Evolutionary conservation across 2,888 invertebrate genomes (phyloP), one percentile per base, ranked within the genome.

Genomic region (Allacma fusca): DNA sequence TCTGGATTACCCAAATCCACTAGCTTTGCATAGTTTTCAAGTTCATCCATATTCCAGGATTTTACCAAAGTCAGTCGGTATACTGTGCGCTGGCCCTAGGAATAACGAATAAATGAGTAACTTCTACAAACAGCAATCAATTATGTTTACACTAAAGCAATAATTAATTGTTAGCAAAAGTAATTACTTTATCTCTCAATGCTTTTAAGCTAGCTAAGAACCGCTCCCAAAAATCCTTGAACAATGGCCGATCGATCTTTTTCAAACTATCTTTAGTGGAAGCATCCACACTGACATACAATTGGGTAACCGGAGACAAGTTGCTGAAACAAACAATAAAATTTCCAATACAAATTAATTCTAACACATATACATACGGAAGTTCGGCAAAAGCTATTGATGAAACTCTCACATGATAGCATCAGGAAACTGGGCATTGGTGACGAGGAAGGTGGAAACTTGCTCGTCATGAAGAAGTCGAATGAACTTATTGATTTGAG

Each of bases 391-490:
- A n/a, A n/a, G 13, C 13, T 57, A 57, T 57, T 57, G 2, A 57
- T 57, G 16, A 7, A 16, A 4, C 16, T 57, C 68, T 82, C 81
- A 88, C 88, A 85, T 86, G 64, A 90, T 90, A 9, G 89, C 89
- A 57, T 89, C 89, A 1, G 90, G 90, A 84, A 90, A 90, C 85
- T 90, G 90, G 65, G 90, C 90, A 85, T 90, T 90, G 16, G 90
- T 90, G 24, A 90, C 90, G 5, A 90, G 85, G 85, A 90, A 90
- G 9, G 89, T 86, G 7, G 90, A 90, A 75, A 90, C 89, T 12
- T 85, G 83, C 82, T 87, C 86, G 0, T 84, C 80, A 84, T 90
- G 90, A 4, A 90, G 86, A 67, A 89, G 84, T 13, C 85, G 81
- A 7, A 89, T 85, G 81, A 89, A 88, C 74, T 85, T 85, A 85